Percentiles rank a stretch among this genome's conserved stretches.
These are phyloP conservation scores for Xiphophorus hellerii DNA, from an alignment of 2,113 vertebrate species.

Conservation along the genomic window DNA sequence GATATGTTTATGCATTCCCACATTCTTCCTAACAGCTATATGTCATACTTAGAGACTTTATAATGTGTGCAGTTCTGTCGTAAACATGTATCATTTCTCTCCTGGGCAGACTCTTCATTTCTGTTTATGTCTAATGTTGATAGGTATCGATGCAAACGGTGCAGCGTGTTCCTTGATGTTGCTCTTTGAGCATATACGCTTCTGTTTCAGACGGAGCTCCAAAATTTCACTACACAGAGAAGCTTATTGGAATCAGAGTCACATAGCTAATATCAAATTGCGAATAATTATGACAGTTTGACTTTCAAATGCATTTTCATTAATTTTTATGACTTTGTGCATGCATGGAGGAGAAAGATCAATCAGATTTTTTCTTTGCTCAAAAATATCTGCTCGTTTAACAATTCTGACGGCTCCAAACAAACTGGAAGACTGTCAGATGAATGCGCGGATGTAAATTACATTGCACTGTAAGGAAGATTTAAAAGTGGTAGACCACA, in stretches of 20 bases:
- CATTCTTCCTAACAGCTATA: constrained; percentile 36
- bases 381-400: neutral
- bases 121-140: constrained; percentile 12
- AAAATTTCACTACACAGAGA: constrained; percentile 24
- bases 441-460: too few relatives aligned
- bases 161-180: constrained; percentile 18
- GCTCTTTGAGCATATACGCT: constrained; percentile 17
- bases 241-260: constrained; percentile 2
- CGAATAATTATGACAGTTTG: constrained; percentile 26
- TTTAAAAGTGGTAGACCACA: neutral
- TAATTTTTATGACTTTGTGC: neutral
- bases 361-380: neutral
- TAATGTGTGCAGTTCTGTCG: constrained; percentile 23
- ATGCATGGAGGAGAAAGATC: neutral
- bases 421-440: neutral
- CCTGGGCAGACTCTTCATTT: constrained; percentile 18
- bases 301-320: constrained; percentile 30
- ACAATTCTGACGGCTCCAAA: too few relatives aligned
- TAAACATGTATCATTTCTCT: constrained; percentile 1
- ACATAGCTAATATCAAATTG: constrained; percentile 2
- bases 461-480: neutral
- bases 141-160: constrained; percentile 10
- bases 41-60: constrained; percentile 35
- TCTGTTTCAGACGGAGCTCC: constrained; percentile 10
- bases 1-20: constrained; percentile 62